Conservation (phyloP, 30 jellyfish, hydroid and myxozoan species). For the Aurelia sp. region DNA sequence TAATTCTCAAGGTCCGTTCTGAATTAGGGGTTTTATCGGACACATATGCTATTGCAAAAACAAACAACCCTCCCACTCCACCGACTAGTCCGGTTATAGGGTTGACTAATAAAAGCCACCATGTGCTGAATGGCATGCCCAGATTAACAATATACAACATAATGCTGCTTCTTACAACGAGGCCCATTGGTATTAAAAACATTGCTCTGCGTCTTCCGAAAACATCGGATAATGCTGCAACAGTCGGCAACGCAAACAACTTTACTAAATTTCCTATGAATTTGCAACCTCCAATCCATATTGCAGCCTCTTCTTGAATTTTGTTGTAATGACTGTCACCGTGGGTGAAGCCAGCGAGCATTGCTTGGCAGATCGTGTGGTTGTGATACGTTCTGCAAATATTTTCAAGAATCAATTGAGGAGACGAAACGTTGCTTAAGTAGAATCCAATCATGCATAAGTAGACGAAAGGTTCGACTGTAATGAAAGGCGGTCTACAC, state of each 20-base stretch:
- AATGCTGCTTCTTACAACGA: constrained; percentile 13
- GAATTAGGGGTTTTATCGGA: constrained; percentile 17
- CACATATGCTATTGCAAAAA: constrained; percentile 15
- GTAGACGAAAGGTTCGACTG: constrained; percentile 39
- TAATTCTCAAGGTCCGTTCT: constrained; percentile 22
- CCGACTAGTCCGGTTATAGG: constrained; percentile 27
- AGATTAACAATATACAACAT: background rate
- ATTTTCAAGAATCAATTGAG: constrained; percentile 36
- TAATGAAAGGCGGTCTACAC: background rate
- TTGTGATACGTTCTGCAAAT: constrained; percentile 4
- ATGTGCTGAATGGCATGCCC: constrained; percentile 18
- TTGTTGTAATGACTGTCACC: background rate
- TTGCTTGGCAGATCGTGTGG: constrained; percentile 25
- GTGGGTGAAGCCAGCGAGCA: constrained; percentile 7
- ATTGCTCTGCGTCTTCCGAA: constrained; percentile 27
- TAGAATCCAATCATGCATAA: constrained; percentile 33
- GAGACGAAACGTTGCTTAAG: constrained; percentile 28
- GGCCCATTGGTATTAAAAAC: constrained; percentile 18
- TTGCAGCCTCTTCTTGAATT: constrained; percentile 26
- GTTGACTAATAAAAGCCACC: constrained; percentile 7
- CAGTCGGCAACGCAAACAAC: constrained; percentile 22
- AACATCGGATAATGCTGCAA: constrained; percentile 16
- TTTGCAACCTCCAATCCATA: constrained; percentile 29
- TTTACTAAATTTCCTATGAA: background rate
- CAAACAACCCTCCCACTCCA: constrained; percentile 19